phyloP scores from a whole-genome alignment of 2,888 invertebrate genomes.

The Stenodema calcarata region DNA sequence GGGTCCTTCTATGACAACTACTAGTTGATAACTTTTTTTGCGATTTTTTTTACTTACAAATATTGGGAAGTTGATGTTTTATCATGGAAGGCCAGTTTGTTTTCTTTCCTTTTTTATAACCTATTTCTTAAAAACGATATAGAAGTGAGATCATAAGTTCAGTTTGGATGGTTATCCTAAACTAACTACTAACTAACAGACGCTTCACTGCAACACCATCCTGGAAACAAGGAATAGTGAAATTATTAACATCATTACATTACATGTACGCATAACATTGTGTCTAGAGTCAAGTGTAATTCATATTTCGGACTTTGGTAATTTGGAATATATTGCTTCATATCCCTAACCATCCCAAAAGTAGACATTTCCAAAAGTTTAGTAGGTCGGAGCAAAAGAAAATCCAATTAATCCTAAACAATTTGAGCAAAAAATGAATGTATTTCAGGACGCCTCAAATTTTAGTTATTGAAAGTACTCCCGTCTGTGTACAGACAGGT shows the following conservation, averaged over 20 bases:
- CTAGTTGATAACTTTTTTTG: neutral
- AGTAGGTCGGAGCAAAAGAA: no score
- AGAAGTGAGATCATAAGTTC: constrained; percentile 43
- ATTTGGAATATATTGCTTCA: no score
- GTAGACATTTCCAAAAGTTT: no score
- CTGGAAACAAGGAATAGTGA: neutral
- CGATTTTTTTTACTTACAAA: constrained; percentile 1
- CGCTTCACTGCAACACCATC: neutral
- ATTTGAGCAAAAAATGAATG: no score
- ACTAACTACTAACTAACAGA: neutral
- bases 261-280: no score
- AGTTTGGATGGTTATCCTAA: constrained; percentile 33
- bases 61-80: constrained; percentile 31
- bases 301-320: no score
- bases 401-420: no score
- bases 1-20: neutral
- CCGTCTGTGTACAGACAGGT: no score
- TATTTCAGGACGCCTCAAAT: no score
- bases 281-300: no score
- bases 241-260: neutral
- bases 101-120: constrained; percentile 3
- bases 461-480: no score
- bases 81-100: constrained; percentile 36
- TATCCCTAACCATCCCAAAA: no score
- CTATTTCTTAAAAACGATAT: constrained; percentile 31